Percentiles rank a stretch among this genome's conserved stretches.
These are phyloP conservation scores for Actenoides hombroni DNA, from an alignment of 2,113 vertebrate species.

Conservation along the genomic window DNA sequence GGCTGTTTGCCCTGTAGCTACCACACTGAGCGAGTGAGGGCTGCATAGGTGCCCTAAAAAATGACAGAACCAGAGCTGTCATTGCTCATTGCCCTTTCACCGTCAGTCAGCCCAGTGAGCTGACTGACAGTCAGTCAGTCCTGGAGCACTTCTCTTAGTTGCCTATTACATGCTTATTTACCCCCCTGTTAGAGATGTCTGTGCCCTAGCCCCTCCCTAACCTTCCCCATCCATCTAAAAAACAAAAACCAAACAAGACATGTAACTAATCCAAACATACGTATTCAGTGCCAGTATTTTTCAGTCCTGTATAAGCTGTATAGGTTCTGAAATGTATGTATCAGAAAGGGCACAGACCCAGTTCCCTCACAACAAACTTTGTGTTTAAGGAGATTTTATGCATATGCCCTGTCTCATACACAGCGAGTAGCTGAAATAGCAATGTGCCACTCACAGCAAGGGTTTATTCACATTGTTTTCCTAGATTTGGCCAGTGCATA, in stretches of 20 bases:
- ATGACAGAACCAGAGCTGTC: neutral
- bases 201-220: neutral
- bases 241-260: neutral
- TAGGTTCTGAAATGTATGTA: neutral
- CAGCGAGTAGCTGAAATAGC: neutral
- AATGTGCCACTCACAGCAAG: neutral
- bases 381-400: neutral
- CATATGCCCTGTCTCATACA: neutral
- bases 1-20: neutral
- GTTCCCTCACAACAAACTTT: neutral
- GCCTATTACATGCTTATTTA: rapidly evolving
- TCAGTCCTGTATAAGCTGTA: neutral
- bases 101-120: neutral
- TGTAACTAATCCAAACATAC: neutral
- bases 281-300: neutral
- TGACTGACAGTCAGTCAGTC: neutral
- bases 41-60: neutral
- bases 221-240: neutral
- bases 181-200: neutral
- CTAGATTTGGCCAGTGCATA: neutral
- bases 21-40: neutral
- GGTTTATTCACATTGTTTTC: neutral
- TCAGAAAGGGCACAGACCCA: neutral
- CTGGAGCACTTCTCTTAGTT: neutral
- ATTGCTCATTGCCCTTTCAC: neutral